These are phyloP conservation scores for Jacana jacana DNA, from an alignment of 2,113 vertebrate species.

Conservation along the genomic window DNA sequence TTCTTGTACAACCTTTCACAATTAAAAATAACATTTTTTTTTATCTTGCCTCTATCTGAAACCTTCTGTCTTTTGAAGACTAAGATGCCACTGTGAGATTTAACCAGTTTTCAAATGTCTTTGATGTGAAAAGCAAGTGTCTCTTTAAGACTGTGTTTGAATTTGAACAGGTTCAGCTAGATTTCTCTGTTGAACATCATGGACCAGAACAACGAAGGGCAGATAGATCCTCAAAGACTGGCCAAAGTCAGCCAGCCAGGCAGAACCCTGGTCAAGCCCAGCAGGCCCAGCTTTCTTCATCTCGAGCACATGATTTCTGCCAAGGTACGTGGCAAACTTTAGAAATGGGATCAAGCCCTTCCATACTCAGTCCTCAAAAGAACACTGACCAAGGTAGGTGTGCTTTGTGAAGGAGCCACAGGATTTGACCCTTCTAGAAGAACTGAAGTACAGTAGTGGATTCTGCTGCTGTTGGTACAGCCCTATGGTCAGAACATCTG, in stretches of 20 bases:
- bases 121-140: not conserved
- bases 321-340: conserved; percentile 79
- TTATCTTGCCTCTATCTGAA: not conserved
- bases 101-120: not conserved
- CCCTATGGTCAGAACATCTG: not conserved
- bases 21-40: not conserved
- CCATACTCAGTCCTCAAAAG: conserved; percentile 54
- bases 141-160: not conserved
- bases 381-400: conserved; percentile 64
- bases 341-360: conserved; percentile 75
- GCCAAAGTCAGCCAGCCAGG: not conserved
- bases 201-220: conserved; percentile 42
- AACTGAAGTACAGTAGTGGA: not conserved
- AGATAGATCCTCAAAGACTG: not conserved
- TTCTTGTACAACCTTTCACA: not conserved
- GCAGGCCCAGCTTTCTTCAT: conserved; percentile 56
- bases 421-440: not conserved
- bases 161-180: conserved; percentile 24
- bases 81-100: not conserved
- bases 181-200: not conserved
- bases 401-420: not conserved
- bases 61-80: not conserved
- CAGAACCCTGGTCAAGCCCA: not conserved
- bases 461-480: not conserved
- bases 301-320: conserved; percentile 64